These are phyloP conservation scores for Furcula furcula DNA, from an alignment of 2,888 invertebrate species.

Conservation along the genomic window DNA sequence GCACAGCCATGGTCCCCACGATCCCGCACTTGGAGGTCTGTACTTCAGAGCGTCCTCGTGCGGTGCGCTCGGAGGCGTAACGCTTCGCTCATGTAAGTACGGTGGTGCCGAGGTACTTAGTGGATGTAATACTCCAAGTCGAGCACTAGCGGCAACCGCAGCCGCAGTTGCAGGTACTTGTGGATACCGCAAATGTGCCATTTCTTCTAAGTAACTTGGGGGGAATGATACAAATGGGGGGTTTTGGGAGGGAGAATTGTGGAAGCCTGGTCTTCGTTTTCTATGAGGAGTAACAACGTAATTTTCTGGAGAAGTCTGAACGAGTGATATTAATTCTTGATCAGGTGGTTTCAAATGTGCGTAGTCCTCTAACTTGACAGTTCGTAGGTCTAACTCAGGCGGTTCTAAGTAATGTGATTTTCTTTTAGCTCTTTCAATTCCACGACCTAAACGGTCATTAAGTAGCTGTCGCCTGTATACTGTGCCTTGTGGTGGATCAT, in stretches of 20 bases:
- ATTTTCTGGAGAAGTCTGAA: conserved; percentile 88
- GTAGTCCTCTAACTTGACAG: conserved; percentile 85
- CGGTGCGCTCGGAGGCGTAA: conserved; percentile 82
- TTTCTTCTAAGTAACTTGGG: conserved; percentile 88
- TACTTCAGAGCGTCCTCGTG: conserved; percentile 82
- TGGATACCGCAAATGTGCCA: conserved; percentile 83
- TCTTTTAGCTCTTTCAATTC: conserved; percentile 83
- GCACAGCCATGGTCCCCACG: conserved; percentile 86
- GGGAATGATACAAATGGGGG: conserved; percentile 93
- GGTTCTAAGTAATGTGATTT: conserved; percentile 85
- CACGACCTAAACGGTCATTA: conserved; percentile 82
- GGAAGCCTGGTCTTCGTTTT: conserved; percentile 92
- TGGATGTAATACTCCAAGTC: conserved; percentile 80
- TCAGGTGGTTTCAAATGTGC: conserved; percentile 86
- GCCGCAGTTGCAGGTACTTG: conserved; percentile 83
- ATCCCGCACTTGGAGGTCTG: conserved; percentile 87
- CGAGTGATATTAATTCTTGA: conserved; percentile 85
- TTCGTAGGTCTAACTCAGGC: conserved; percentile 85
- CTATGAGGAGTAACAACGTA: conserved; percentile 94
- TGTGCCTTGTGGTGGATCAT: conserved; percentile 75
- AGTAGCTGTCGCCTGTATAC: conserved; percentile 83
- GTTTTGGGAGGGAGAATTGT: conserved; percentile 93
- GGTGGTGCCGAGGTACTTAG: conserved; percentile 89
- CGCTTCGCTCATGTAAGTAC: conserved; percentile 83
- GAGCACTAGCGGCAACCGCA: conserved; percentile 79